Conservation (phyloP, 2,888 invertebrate genomes). For the Therioaphis trifolii region DNA sequence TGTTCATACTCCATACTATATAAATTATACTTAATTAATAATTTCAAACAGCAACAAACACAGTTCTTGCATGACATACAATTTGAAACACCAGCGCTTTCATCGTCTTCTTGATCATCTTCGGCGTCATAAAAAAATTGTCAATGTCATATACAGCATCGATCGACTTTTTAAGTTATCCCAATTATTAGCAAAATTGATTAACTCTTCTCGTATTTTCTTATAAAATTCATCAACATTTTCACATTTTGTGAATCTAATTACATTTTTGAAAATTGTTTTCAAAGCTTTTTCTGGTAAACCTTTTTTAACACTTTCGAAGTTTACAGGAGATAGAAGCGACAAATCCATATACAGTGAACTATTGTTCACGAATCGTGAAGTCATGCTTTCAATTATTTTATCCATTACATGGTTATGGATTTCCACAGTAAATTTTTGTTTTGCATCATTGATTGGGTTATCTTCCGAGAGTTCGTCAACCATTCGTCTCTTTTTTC, state of each 20-base stretch:
- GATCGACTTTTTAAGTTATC: slow-evolving; percentile 20
- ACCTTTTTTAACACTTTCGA: slow-evolving; percentile 3
- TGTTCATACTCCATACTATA: slow-evolving; percentile 9
- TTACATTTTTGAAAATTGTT: neutral
- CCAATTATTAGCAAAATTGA: slow-evolving; percentile 27
- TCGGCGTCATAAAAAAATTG: neutral
- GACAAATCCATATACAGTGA: slow-evolving; percentile 8
- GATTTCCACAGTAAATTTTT: slow-evolving; percentile 4
- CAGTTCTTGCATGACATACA: slow-evolving; percentile 3
- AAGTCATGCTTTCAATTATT: slow-evolving; percentile 19
- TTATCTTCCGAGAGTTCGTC: neutral
- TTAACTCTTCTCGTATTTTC: slow-evolving; percentile 14
- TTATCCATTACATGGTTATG: slow-evolving; percentile 2
- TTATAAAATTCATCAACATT: neutral
- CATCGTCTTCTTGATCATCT: neutral
- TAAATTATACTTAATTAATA: slow-evolving; percentile 14
- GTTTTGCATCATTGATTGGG: slow-evolving; percentile 2
- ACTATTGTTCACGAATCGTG: slow-evolving; percentile 13
- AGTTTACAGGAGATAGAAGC: slow-evolving; percentile 9
- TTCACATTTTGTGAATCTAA: neutral
- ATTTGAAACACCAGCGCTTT: neutral
- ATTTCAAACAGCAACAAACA: neutral
- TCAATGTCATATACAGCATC: neutral
- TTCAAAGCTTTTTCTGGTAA: slow-evolving; percentile 13
- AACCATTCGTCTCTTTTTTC: neutral